Conservation (phyloP, 92 coral and sea anemone species). For the Metridium senile region DNA sequence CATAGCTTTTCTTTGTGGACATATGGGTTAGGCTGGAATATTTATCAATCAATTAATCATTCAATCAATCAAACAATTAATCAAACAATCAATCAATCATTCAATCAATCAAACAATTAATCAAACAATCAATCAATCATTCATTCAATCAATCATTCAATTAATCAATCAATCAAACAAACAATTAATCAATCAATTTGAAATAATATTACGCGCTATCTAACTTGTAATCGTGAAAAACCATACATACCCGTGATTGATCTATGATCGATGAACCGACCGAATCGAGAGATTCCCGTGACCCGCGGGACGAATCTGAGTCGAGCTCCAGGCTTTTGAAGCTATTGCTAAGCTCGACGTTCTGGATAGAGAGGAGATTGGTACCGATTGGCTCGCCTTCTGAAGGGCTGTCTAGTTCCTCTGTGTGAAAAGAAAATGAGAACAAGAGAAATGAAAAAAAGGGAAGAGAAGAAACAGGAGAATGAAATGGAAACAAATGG, state of each 20-base stretch:
- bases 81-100: too few species aligned
- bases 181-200: too few species aligned
- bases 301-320: slow-evolving; percentile 89
- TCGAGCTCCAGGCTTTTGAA: slow-evolving; percentile 86
- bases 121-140: too few species aligned
- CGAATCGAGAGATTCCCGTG: slow-evolving; percentile 86
- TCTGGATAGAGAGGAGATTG: slow-evolving; percentile 70
- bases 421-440: slow-evolving; percentile 38
- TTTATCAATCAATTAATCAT: too few species aligned
- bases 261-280: slow-evolving; percentile 69
- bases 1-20: slow-evolving; percentile 63
- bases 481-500: too few species aligned
- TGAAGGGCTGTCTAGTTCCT: slow-evolving; percentile 73
- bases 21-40: neutral
- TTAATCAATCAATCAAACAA: too few species aligned
- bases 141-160: too few species aligned
- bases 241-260: slow-evolving; percentile 37
- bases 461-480: too few species aligned
- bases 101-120: too few species aligned
- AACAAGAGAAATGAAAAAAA: neutral
- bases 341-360: slow-evolving; percentile 81
- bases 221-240: too few species aligned
- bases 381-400: slow-evolving; percentile 44
- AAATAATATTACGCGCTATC: too few species aligned
- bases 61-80: too few species aligned